These are phyloP conservation scores for Sebastes vulpes DNA, from an alignment of 2,797 vertebrate genomes.

Conservation along the genomic window DNA sequence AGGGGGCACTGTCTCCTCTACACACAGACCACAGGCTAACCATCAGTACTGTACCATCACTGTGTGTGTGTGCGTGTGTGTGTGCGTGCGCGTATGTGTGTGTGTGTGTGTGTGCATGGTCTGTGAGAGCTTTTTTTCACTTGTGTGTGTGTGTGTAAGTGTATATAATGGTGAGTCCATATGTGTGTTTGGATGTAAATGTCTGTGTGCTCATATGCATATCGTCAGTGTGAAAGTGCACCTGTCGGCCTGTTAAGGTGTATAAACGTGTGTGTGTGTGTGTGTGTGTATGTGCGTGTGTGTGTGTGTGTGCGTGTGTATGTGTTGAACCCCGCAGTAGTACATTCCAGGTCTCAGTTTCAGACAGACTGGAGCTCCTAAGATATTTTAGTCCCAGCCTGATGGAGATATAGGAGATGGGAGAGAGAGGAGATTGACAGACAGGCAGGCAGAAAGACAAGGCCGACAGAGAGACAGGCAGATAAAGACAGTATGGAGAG, in stretches of 20 bases:
- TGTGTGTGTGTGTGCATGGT: neutral
- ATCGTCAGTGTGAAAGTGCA: slow-evolving; percentile 53
- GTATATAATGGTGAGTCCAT: neutral
- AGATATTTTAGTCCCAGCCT: slow-evolving; percentile 77
- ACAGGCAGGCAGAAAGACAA: slow-evolving; percentile 50
- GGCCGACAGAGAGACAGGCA: slow-evolving; percentile 47
- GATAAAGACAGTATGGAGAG: slow-evolving; percentile 28
- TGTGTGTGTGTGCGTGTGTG: neutral
- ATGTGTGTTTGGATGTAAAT: slow-evolving; percentile 19
- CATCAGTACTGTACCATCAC: slow-evolving; percentile 30
- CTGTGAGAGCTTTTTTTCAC: neutral
- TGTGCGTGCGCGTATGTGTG: neutral
- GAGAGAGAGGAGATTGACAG: slow-evolving; percentile 55
- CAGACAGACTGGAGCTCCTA: slow-evolving; percentile 63
- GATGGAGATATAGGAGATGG: slow-evolving; percentile 75
- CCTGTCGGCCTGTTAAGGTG: slow-evolving; percentile 42
- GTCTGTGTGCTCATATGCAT: slow-evolving; percentile 27
- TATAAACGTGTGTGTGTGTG: slow-evolving; percentile 5
- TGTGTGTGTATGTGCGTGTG: slow-evolving; percentile 2
- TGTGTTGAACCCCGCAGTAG: slow-evolving; percentile 49
- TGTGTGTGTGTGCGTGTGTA: slow-evolving; percentile 2
- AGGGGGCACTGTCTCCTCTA: slow-evolving; percentile 88
- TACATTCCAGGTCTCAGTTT: slow-evolving; percentile 78
- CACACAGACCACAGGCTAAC: slow-evolving; percentile 57
- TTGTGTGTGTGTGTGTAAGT: slow-evolving; percentile 1